Evolutionary conservation across 2,888 invertebrate species (phyloP).

Genomic region (Sthenelais limicola): DNA sequence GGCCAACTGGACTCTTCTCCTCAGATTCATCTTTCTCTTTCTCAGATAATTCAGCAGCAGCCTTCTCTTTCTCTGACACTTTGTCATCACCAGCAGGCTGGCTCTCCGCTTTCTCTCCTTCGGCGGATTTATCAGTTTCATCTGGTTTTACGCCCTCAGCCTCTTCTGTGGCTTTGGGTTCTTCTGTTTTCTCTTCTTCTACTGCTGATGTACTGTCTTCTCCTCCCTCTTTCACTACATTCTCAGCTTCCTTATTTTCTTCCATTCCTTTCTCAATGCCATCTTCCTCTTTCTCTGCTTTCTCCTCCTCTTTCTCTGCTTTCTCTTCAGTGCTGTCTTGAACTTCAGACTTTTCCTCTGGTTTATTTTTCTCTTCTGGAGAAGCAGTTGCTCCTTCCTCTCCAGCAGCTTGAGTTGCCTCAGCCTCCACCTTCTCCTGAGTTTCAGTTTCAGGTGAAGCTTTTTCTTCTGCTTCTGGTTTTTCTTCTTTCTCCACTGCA

Average conservation of each 20-base stretch:
- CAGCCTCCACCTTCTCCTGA: constrained; percentile 42
- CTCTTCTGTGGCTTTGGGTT: constrained; percentile 39
- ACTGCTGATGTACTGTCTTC: constrained; percentile 7
- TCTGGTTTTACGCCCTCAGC: constrained; percentile 10
- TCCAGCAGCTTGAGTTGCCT: constrained; percentile 41
- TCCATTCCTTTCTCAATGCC: not conserved
- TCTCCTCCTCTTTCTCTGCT: not conserved
- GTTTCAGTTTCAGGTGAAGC: not conserved
- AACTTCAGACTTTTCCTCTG: too few species aligned
- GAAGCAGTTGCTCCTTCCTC: constrained; percentile 43
- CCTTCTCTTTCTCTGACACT: constrained; percentile 41
- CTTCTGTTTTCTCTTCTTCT: constrained; percentile 25
- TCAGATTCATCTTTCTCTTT: constrained; percentile 40
- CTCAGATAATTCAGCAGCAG: constrained; percentile 39
- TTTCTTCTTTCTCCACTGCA: constrained; percentile 36
- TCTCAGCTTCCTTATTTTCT: constrained; percentile 10
- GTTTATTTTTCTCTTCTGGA: too few species aligned
- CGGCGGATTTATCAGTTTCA: not conserved
- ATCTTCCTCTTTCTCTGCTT: not conserved
- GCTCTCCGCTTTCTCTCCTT: not conserved
- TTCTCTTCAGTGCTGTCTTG: constrained; percentile 20
- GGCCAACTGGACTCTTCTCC: not conserved
- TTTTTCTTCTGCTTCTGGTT: constrained; percentile 2
- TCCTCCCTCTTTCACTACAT: not conserved
- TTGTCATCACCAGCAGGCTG: constrained; percentile 6